Evolutionary conservation across 2,797 vertebrate genomes (phyloP), one percentile per base, ranked within the genome.

Genomic region (Pteronotus mesoamericanus): DNA sequence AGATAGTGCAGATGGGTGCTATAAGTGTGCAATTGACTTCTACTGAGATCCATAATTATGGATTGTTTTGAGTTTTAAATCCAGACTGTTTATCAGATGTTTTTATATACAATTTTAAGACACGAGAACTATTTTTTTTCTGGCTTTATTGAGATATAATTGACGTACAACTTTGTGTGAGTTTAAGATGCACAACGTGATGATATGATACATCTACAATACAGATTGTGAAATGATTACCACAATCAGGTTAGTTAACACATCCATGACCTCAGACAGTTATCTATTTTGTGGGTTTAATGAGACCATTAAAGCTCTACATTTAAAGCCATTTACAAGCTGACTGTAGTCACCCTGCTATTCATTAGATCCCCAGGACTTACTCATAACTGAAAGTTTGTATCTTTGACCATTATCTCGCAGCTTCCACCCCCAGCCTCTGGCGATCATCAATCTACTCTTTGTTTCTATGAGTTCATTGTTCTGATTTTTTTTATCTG

Each of bases 61-160:
- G 19, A 34, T 89, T 57, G 19, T 72, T 92, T 86, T 34, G 34
- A 2, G 9, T 68, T 78, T 96, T 93, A 96, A 89, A 87, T 87
- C 57, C 46, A 88, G 68, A 51, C 51, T 48, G 1, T 86, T 57
- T 89, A 53, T 78, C 44, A 91, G 14, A 59, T 61, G 32, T 19
- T 92, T 91, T 44, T 44, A 12, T 44, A 44, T n/a, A 59, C 3
- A 59, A 44, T 89, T 89, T 86, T 91, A 90, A 91, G 78, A 46
- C 48, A 53, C 16, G 32, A 72, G 26, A 95, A 68, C 0, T 46
- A 32, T 66, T n/a, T 79, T 48, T 48, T 85, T 64, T 11, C n/a
- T 64, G 91, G 37, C 42, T 82, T 87, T 66, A 74, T 57, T 72
- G 74, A 46, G 14, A 57, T 74, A 39, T 39, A 55, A 82, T 87